These are phyloP conservation scores for Periparus ater DNA, from an alignment of 2,797 vertebrate genomes.

Conservation along the genomic window DNA sequence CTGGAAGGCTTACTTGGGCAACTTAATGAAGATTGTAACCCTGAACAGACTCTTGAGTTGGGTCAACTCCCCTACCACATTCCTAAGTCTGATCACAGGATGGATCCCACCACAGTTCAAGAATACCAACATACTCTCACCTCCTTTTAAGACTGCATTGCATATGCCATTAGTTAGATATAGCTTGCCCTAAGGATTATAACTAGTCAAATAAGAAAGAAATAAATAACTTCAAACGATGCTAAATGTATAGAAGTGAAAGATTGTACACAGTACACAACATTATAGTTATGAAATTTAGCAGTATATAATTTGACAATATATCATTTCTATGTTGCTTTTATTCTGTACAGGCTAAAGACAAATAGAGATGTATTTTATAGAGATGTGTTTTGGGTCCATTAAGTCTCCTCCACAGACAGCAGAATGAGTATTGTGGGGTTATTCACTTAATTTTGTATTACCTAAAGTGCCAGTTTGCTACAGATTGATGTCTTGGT, in stretches of 20 bases:
- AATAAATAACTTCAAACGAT: neutral
- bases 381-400: neutral
- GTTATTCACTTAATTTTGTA: slow-evolving; percentile 40
- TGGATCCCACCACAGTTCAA: neutral
- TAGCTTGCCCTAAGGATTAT: neutral
- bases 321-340: slow-evolving; percentile 27
- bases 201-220: neutral
- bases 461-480: slow-evolving; percentile 18
- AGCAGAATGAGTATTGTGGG: slow-evolving; percentile 9
- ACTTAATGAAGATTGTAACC: neutral
- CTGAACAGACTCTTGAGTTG: neutral
- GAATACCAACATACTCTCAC: neutral
- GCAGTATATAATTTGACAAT: slow-evolving; percentile 28
- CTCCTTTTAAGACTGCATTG: neutral
- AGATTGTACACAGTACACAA: neutral
- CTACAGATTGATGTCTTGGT: slow-evolving; percentile 9
- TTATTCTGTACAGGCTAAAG: slow-evolving; percentile 28
- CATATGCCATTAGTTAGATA: neutral
- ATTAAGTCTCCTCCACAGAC: slow-evolving; percentile 10
- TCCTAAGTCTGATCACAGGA: neutral
- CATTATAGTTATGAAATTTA: slow-evolving; percentile 29
- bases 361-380: slow-evolving; percentile 29
- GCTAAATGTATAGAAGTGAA: neutral
- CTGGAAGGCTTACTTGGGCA: neutral
- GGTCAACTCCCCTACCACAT: neutral